phyloP scores from a whole-genome alignment of 2,888 invertebrate genomes.

The Halocaridina rubra region DNA sequence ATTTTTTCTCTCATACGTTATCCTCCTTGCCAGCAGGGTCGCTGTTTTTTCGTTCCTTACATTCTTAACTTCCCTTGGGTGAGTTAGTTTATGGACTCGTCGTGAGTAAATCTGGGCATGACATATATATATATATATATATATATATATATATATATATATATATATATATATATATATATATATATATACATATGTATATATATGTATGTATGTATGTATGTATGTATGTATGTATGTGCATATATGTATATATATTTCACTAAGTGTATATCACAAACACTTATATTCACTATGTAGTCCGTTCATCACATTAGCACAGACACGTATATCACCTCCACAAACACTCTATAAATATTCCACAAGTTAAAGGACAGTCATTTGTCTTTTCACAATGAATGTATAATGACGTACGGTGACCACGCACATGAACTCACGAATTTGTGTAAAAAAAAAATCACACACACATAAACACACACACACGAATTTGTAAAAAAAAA shows the following conservation, averaged over 20 bases:
- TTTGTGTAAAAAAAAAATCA: too few species aligned
- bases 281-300: too few species aligned
- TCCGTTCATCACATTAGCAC: too few species aligned
- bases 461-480: too few species aligned
- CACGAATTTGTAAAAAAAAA: too few species aligned
- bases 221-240: background rate
- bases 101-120: background rate
- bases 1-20: background rate
- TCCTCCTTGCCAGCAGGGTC: constrained; percentile 19
- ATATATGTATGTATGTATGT: constrained; percentile 12
- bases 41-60: constrained; percentile 21
- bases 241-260: background rate
- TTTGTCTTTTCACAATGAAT: too few species aligned
- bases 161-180: constrained; percentile 3
- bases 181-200: constrained; percentile 14
- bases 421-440: too few species aligned
- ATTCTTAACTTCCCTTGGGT: constrained; percentile 40
- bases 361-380: too few species aligned
- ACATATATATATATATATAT: background rate
- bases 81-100: background rate
- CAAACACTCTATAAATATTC: too few species aligned
- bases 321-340: too few species aligned
- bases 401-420: too few species aligned
- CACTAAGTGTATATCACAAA: too few species aligned
- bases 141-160: background rate